Evolutionary conservation across 2,113 vertebrate species (phyloP), one percentile per base, ranked within the genome.

Genomic region (Thymallus thymallus): DNA sequence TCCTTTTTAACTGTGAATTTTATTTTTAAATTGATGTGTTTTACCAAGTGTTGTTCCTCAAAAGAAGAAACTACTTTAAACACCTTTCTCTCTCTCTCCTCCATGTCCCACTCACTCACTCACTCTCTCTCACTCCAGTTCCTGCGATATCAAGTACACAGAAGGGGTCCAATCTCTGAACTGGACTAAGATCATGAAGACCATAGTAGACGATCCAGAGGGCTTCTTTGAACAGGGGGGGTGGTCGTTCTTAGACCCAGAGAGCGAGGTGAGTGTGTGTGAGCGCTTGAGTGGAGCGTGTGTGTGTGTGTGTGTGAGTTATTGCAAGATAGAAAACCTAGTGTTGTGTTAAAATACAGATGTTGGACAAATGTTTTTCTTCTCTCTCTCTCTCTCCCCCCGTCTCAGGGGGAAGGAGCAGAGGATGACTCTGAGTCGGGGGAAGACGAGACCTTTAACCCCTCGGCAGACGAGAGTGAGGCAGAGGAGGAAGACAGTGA

Each of bases 141-240:
- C 96, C 0, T 98, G 96, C 77, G 96, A 98, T 86, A 93, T 98
- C 63, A 98, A 98, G 78, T 98, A 98, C 89, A 98, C 96, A 0
- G 96, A 97, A 80, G 96, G 96, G 1, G 96, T 98, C 20, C 96
- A 98, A 89, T 98, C 96, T 1, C 91, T 98, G 80, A 98, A 98
- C 89, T 98, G 96, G 96, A 98, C 96, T 79, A 98, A 98, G 90
- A 97, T 98, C 90, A 98, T 98, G 96, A 98, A 98, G 86, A 98
- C 96, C 51, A 98, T 98, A 18, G 95, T 97, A 1, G 96, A 97
- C 0, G 96, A 98, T 56, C 96, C 96, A 0, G 96, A 98, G 82
- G 96, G 96, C 4, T 98, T 98, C 91, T 98, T 98, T 7, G 96
- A 98, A 71, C 96, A 98, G 89, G 96, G 96, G 1, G 96, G 96